Conservation (phyloP, 2,113 vertebrate genomes). For the Plecotus auritus region DNA sequence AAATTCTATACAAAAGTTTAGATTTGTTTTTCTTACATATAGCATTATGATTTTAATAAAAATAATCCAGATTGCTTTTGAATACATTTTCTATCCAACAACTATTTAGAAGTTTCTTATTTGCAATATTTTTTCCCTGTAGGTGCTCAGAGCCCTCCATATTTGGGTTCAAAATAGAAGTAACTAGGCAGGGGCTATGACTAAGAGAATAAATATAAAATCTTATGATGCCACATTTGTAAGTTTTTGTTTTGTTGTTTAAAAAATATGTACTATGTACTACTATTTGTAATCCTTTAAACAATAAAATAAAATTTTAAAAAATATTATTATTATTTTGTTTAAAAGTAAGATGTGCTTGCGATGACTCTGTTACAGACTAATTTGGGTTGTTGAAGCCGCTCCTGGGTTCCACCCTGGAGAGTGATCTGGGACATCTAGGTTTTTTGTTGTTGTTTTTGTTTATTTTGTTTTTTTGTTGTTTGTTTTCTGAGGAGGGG, state of each 20-base stretch:
- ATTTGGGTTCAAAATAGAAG: neutral
- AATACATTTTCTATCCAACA: neutral
- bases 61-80: neutral
- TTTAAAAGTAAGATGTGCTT: neutral
- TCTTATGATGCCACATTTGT: neutral
- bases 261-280: neutral
- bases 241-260: neutral
- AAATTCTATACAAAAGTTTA: neutral
- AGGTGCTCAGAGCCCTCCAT: neutral
- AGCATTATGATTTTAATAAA: neutral
- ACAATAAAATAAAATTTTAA: no score
- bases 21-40: neutral
- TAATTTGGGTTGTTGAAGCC: neutral
- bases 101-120: neutral
- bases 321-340: neutral
- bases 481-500: neutral
- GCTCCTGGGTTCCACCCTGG: neutral
- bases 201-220: neutral
- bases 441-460: neutral
- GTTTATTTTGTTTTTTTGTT: neutral
- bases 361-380: neutral
- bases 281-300: no score
- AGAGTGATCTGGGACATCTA: neutral
- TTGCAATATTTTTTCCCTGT: neutral
- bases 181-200: neutral